phyloP scores from a whole-genome alignment of 2,113 vertebrate genomes.

The Pygoscelis antarcticus region DNA sequence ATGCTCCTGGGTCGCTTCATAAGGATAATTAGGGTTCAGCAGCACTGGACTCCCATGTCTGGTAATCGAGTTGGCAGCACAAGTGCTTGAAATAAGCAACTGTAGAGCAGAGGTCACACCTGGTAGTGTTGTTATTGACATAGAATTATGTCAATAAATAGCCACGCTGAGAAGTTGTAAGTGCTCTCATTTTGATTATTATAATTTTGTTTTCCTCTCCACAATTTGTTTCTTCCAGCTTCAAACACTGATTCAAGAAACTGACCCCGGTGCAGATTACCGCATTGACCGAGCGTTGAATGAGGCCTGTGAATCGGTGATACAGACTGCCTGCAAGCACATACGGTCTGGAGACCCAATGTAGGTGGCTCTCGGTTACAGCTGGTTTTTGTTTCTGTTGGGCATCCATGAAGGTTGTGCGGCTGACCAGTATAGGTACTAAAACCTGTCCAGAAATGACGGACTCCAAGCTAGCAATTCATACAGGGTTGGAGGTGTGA shows the following conservation, averaged over 20 bases:
- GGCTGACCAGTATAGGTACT: background rate
- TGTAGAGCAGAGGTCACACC: background rate
- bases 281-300: conserved; percentile 94
- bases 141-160: no score
- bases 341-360: conserved; percentile 95
- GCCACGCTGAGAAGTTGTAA: background rate
- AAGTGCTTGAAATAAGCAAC: background rate
- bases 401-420: background rate
- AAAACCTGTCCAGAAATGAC: background rate
- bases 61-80: background rate
- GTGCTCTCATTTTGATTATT: background rate
- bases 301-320: conserved; percentile 95
- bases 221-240: conserved; percentile 76
- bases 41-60: background rate
- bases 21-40: background rate
- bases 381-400: no score
- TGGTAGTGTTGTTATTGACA: background rate
- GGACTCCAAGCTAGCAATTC: background rate
- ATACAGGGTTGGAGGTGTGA: background rate
- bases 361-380: conserved; percentile 73
- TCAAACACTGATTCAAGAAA: conserved; percentile 92
- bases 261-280: conserved; percentile 93
- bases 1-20: background rate
- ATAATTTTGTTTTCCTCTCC: background rate
- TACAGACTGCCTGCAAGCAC: conserved; percentile 98